Conservation (phyloP, 2,113 vertebrate genomes). For the Pygoscelis antarcticus region DNA sequence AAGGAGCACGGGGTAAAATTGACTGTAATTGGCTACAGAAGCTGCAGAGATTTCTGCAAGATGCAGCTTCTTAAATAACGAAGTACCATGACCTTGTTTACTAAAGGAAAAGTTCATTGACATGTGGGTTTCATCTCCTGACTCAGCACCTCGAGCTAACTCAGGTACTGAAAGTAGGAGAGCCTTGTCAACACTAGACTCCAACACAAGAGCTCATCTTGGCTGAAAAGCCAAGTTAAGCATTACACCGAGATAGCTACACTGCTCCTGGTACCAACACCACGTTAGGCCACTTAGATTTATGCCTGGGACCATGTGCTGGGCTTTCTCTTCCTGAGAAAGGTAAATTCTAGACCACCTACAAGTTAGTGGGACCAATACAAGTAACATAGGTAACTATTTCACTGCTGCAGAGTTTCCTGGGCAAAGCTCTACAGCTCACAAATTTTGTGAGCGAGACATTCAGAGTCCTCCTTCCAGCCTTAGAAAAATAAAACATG, state of each 20-base stretch:
- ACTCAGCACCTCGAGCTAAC: not conserved
- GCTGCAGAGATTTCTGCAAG: not conserved
- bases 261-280: not conserved
- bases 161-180: not conserved
- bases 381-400: not conserved
- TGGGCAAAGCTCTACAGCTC: not conserved
- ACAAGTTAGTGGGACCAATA: not conserved
- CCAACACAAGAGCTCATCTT: not conserved
- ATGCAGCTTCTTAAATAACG: not conserved
- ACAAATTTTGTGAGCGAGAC: not conserved
- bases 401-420: not conserved
- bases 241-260: not conserved
- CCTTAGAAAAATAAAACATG: not conserved
- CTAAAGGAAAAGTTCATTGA: not conserved
- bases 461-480: not conserved
- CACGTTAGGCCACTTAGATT: not conserved
- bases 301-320: not conserved
- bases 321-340: not conserved
- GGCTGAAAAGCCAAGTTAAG: not conserved
- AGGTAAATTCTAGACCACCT: not conserved
- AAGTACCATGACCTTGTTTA: not conserved
- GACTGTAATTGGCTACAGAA: not conserved
- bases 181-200: not conserved
- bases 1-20: not conserved
- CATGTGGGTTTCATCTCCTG: not conserved